Evolutionary conservation across 1,140 invertebrate genomes (phyloP), one percentile per base, ranked within the genome.

Genomic region (Mercenaria mercenaria): DNA sequence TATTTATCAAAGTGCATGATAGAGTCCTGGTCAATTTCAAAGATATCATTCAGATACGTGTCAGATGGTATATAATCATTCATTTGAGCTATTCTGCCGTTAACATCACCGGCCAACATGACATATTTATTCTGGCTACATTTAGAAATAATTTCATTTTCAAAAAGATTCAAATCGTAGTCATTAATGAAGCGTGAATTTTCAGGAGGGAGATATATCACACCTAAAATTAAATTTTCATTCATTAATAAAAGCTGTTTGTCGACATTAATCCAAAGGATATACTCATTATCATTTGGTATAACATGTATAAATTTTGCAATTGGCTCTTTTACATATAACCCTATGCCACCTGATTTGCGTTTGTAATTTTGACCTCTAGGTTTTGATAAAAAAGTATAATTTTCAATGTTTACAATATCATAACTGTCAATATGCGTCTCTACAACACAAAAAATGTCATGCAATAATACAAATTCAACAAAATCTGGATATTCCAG

Each of bases 321-420:
- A 13, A 10, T 8, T 32, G n/a, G 11, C 10, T 32, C 10, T 69
- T 26, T 61, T 29, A 43, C 43, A 77, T 77, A 77, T 10, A 80
- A 10, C 15, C 77, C 77, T 32, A 80, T 37, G 20, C 77, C 77
- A 6, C 77, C 77, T 23, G 77, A 80, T 59, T 80, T 80, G 56
- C 77, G 41, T 59, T 34, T 56, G 26, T 56, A 80, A 32, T 29
- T 4, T 18, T 80, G 77, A 26, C 29, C 26, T 80, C 77, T 56
- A 69, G 4, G 10, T 37, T 69, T 32, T 13, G 32, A 69, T 13
- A 69, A 69, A 39, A 32, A 32, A 37, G n/a, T 69, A 69, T 34
- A 69, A 37, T 69, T 29, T 15, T 69, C 29, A 37, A 69, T 37
- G 34, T 69, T 10, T 34, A 69, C 29, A 32, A 69, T 32, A 59